phyloP scores from a whole-genome alignment of 1,140 invertebrate species.

The Cotesia typhae region DNA sequence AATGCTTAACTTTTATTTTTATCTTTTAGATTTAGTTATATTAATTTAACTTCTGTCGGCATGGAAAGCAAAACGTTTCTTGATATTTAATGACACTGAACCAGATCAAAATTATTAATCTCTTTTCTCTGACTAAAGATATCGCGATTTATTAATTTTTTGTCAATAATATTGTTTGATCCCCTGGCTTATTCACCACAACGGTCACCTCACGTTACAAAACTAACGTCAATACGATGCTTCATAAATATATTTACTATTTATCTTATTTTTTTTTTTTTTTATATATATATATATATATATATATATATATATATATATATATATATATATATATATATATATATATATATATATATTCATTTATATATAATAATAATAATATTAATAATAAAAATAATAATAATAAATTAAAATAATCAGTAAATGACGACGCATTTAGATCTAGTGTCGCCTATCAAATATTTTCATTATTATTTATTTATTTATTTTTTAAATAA shows the following conservation, averaged over 20 bases:
- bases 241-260: constrained; percentile 34
- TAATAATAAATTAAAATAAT: background rate
- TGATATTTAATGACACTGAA: no score
- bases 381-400: background rate
- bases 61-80: constrained; percentile 16
- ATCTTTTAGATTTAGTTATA: no score
- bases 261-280: background rate
- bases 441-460: no score
- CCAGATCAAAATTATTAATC: background rate
- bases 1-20: background rate
- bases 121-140: background rate
- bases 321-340: background rate
- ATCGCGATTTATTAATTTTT: background rate
- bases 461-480: constrained; percentile 2
- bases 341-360: constrained; percentile 1
- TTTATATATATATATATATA: background rate
- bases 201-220: constrained; percentile 20
- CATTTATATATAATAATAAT: constrained; percentile 1
- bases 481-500: background rate
- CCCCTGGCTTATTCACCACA: constrained; percentile 13
- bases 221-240: constrained; percentile 35
- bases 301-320: background rate
- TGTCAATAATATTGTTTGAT: background rate
- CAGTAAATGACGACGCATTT: background rate
- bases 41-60: background rate